Conservation (phyloP, 2,797 vertebrate species). For the Chiroxiphia lanceolata region DNA sequence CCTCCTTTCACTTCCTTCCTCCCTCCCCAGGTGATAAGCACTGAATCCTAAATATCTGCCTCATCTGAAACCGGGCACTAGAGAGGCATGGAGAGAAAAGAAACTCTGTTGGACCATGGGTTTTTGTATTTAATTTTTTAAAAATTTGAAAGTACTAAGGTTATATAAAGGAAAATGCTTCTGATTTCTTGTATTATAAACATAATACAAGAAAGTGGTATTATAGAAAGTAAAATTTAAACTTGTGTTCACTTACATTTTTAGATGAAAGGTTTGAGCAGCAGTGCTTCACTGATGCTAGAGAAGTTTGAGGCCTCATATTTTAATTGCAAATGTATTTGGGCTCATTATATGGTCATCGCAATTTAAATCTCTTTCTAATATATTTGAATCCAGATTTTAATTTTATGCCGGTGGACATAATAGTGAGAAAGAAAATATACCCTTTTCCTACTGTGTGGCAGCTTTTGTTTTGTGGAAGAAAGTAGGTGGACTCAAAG, state of each 20-base stretch:
- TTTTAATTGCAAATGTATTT: conserved; percentile 2
- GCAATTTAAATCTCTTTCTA: not conserved
- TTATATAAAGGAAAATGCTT: not conserved
- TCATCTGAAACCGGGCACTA: not conserved
- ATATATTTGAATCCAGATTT: not conserved
- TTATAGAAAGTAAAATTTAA: not conserved
- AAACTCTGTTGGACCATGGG: not conserved
- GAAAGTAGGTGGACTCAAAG: not conserved
- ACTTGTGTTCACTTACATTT: rapidly evolving
- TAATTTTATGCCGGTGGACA: not conserved
- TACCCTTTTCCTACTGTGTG: not conserved
- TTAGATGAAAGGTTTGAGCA: not conserved
- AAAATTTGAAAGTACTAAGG: not conserved
- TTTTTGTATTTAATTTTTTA: not conserved
- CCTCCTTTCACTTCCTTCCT: not conserved
- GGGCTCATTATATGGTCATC: not conserved
- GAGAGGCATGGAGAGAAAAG: not conserved
- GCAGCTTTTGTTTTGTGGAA: not conserved
- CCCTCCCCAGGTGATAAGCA: not conserved
- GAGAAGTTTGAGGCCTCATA: not conserved
- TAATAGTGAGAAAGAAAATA: not conserved
- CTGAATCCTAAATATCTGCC: not conserved
- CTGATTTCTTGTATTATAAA: not conserved
- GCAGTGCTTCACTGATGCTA: not conserved
- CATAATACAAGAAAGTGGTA: not conserved